Percentiles rank a stretch among this genome's conserved stretches.
Conservation (phyloP, 2,113 vertebrate genomes). For the Pachypanchax playfairii region DNA sequence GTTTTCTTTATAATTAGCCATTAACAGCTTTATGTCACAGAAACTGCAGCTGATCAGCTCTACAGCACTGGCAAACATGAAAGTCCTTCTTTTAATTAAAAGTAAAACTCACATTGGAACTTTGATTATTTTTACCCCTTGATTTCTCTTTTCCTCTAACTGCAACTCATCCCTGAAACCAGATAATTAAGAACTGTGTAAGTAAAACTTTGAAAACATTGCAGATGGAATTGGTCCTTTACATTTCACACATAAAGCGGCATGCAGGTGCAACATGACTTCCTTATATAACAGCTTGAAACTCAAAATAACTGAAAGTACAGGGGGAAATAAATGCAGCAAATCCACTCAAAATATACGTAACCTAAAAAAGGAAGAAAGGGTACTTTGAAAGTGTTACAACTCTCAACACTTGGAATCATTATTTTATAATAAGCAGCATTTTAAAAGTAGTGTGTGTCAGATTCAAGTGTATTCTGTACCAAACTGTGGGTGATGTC, state of each 20-base stretch:
- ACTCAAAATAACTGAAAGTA: conserved; percentile 3
- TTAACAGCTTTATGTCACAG: conserved; percentile 11
- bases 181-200: conserved; percentile 22
- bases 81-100: conserved; percentile 20
- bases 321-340: conserved; percentile 11
- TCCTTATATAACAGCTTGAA: conserved; percentile 12
- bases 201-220: conserved; percentile 23
- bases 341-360: conserved; percentile 4
- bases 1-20: neutral
- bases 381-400: conserved; percentile 12
- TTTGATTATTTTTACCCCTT: neutral
- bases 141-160: neutral
- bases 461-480: conserved; percentile 1
- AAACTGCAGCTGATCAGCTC: conserved; percentile 18
- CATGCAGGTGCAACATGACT: conserved; percentile 15
- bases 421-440: conserved; percentile 29
- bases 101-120: conserved; percentile 40
- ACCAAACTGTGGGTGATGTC: neutral
- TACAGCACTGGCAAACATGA: conserved; percentile 7
- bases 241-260: conserved; percentile 33
- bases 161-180: conserved; percentile 19
- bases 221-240: conserved; percentile 30
- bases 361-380: conserved; percentile 25
- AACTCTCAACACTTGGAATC: conserved; percentile 19
- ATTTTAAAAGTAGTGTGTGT: neutral